Percentiles rank a stretch among this genome's conserved stretches.
These are phyloP conservation scores for Craterocephalus amniculus DNA, from an alignment of 2,797 vertebrate genomes.

Conservation along the genomic window DNA sequence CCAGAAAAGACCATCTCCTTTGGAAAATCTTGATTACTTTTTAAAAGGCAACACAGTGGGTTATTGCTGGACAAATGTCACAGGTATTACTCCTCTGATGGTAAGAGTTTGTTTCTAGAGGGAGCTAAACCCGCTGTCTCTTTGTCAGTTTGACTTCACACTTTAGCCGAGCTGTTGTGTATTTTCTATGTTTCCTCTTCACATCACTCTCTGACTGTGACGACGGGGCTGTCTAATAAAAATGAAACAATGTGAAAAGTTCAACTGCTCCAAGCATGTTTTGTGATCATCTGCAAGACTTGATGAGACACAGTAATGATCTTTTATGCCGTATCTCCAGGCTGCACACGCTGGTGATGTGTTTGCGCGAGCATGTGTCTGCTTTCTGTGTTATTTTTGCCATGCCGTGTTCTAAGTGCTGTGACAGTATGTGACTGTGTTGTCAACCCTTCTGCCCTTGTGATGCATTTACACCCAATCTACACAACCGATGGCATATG, in stretches of 20 bases:
- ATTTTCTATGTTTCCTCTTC: slow-evolving; percentile 1
- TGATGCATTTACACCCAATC: slow-evolving; percentile 56
- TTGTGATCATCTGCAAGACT: not conserved
- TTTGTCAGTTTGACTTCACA: slow-evolving; percentile 26
- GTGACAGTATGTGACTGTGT: slow-evolving; percentile 36
- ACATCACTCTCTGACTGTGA: slow-evolving; percentile 20
- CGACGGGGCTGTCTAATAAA: not conserved
- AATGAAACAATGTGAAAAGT: not conserved
- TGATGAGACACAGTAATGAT: not conserved
- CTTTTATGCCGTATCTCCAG: slow-evolving; percentile 14
- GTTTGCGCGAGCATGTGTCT: slow-evolving; percentile 45
- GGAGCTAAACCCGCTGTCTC: slow-evolving; percentile 27
- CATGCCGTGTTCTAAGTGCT: slow-evolving; percentile 32
- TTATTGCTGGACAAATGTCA: slow-evolving; percentile 91
- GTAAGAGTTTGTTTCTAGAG: slow-evolving; percentile 46
- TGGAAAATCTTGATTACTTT: slow-evolving; percentile 82
- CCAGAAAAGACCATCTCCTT: slow-evolving; percentile 84
- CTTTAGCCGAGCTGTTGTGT: slow-evolving; percentile 10
- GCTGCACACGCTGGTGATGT: slow-evolving; percentile 11
- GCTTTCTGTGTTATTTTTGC: slow-evolving; percentile 42
- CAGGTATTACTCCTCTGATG: slow-evolving; percentile 79
- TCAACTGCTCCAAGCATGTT: slow-evolving; percentile 5
- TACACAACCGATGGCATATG: slow-evolving; percentile 51
- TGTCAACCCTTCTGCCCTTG: slow-evolving; percentile 50
- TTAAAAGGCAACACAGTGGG: slow-evolving; percentile 83